Evolutionary conservation across 2,888 invertebrate species (phyloP).

Genomic region (Pseudococcus jackbeardsleyi): DNA sequence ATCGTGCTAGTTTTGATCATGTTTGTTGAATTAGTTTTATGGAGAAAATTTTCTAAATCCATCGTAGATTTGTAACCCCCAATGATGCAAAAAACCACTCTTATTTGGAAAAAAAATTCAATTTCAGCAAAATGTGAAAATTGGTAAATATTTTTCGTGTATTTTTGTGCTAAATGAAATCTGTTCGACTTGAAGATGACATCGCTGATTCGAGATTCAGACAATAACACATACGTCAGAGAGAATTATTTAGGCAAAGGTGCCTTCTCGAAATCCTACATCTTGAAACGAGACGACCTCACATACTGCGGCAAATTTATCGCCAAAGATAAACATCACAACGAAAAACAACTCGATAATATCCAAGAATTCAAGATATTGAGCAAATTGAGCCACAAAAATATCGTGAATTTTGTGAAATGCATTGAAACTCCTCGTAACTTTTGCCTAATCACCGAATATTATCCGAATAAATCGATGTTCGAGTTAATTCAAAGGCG

Average conservation of each 20-base stretch:
- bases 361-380: slow-evolving; percentile 61
- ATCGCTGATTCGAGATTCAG: slow-evolving; percentile 52
- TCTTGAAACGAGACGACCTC: slow-evolving; percentile 51
- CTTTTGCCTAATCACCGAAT: slow-evolving; percentile 59
- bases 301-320: slow-evolving; percentile 62
- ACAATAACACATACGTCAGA: slow-evolving; percentile 46
- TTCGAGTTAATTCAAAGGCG: slow-evolving; percentile 60
- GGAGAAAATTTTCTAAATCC: not conserved
- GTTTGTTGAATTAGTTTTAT: slow-evolving; percentile 38
- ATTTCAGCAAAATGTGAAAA: slow-evolving; percentile 35
- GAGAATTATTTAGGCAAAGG: slow-evolving; percentile 61
- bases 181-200: slow-evolving; percentile 51
- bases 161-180: not conserved
- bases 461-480: slow-evolving; percentile 62
- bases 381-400: slow-evolving; percentile 55
- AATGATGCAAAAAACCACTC: not conserved
- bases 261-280: slow-evolving; percentile 58
- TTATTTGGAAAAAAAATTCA: not conserved
- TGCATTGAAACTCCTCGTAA: slow-evolving; percentile 57
- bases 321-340: slow-evolving; percentile 56
- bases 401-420: slow-evolving; percentile 58
- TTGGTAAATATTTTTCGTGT: slow-evolving; percentile 16
- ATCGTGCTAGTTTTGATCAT: slow-evolving; percentile 6
- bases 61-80: not conserved
- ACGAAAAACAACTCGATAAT: slow-evolving; percentile 46